Evolutionary conservation across 2,113 vertebrate species (phyloP).

Genomic region (Rhineura floridana): DNA sequence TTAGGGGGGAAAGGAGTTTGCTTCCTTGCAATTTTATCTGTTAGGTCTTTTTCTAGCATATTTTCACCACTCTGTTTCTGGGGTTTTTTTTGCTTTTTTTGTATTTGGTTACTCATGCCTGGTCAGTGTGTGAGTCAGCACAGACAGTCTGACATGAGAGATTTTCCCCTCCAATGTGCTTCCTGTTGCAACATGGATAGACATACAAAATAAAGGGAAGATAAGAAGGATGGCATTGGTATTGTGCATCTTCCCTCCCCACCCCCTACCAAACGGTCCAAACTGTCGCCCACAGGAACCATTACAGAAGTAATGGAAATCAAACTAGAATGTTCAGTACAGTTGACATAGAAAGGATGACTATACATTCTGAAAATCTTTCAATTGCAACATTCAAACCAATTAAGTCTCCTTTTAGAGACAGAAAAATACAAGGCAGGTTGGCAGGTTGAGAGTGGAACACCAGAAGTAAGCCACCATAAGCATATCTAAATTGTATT

Average conservation of each 20-base stretch:
- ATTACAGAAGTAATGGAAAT: background rate
- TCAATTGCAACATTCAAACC: background rate
- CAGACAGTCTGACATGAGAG: background rate
- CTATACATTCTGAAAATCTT: background rate
- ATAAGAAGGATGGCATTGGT: background rate
- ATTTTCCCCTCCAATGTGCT: background rate
- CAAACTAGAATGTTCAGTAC: background rate
- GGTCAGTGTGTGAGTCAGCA: conserved; percentile 1
- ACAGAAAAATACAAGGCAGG: background rate
- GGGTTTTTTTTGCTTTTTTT: background rate
- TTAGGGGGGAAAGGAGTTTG: background rate
- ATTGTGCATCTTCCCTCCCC: background rate
- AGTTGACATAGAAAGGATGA: background rate
- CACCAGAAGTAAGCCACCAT: background rate
- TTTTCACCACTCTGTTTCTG: background rate
- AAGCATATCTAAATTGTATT: background rate
- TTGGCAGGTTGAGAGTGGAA: background rate
- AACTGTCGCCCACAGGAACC: background rate
- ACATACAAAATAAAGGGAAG: background rate
- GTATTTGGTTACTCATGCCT: background rate
- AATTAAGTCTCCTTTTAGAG: background rate
- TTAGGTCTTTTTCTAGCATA: background rate
- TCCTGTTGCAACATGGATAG: background rate
- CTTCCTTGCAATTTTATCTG: background rate
- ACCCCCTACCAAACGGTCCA: background rate